A percentile compares a stretch with the other conserved stretches of the same genome.
Conservation (phyloP, 2,113 vertebrate genomes). For the Rhinopomastus cyanomelas region DNA sequence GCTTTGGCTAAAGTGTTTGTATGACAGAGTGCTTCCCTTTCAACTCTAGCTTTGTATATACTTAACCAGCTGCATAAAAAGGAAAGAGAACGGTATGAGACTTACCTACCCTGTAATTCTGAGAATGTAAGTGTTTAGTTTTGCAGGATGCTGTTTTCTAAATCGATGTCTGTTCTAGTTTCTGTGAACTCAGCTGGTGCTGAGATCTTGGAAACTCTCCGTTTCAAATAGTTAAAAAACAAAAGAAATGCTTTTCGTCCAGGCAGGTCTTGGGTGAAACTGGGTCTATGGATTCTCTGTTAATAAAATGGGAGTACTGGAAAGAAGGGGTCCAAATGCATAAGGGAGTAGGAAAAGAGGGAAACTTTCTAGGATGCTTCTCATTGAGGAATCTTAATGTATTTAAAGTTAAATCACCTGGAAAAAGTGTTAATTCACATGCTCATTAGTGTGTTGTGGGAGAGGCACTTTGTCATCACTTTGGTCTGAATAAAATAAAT, state of each 20-base stretch:
- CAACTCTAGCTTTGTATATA: constrained; percentile 78
- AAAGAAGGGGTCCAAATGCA: constrained; percentile 46
- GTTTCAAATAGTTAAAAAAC: constrained; percentile 70
- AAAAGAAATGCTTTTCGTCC: constrained; percentile 80
- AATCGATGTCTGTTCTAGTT: constrained; percentile 75
- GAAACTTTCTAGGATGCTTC: constrained; percentile 50
- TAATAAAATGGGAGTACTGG: constrained; percentile 50
- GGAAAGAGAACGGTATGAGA: constrained; percentile 61
- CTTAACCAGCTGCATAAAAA: constrained; percentile 80
- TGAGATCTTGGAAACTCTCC: constrained; percentile 76
- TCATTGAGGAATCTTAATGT: constrained; percentile 50
- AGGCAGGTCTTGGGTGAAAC: constrained; percentile 92
- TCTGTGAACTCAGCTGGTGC: constrained; percentile 79
- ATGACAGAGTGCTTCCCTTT: constrained; percentile 82
- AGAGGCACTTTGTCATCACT: constrained; percentile 33
- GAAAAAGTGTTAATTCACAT: constrained; percentile 49
- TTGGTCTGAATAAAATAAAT: constrained; percentile 46
- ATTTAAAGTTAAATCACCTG: constrained; percentile 44
- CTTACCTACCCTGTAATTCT: constrained; percentile 70
- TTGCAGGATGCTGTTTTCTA: constrained; percentile 81
- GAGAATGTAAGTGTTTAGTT: constrained; percentile 79
- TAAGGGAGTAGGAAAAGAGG: constrained; percentile 55
- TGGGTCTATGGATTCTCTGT: constrained; percentile 66
- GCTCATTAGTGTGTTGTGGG: constrained; percentile 20
- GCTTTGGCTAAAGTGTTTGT: constrained; percentile 99